Conservation (phyloP, 1,140 invertebrate species). For the Drosophila bifasciata region DNA sequence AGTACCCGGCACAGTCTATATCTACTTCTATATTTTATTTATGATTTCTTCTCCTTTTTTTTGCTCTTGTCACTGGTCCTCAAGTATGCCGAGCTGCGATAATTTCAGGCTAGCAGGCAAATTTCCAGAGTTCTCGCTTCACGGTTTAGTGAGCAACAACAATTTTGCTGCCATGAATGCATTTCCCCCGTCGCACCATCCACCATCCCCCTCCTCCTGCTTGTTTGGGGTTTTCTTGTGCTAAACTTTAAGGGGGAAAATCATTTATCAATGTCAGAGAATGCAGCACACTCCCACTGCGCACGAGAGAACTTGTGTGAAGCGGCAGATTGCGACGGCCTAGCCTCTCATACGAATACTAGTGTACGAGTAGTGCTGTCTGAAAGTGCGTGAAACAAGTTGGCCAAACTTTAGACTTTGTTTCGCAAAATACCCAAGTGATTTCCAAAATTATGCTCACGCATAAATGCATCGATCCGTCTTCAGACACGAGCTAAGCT, state of each 20-base stretch:
- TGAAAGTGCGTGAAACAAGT: conserved; percentile 61
- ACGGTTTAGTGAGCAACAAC: conserved; percentile 80
- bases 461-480: conserved; percentile 67
- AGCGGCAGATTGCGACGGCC: conserved; percentile 48
- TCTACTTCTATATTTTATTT: conserved; percentile 68
- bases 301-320: conserved; percentile 65
- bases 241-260: conserved; percentile 65
- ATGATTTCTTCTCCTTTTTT: conserved; percentile 57
- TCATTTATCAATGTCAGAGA: conserved; percentile 82
- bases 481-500: conserved; percentile 21
- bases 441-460: conserved; percentile 80
- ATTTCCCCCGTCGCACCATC: conserved; percentile 17
- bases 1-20: conserved; percentile 24
- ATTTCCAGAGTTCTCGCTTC: conserved; percentile 59
- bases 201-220: neutral
- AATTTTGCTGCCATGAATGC: conserved; percentile 75
- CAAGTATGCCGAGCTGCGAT: conserved; percentile 45
- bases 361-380: conserved; percentile 26
- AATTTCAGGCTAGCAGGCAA: conserved; percentile 50
- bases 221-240: conserved; percentile 65
- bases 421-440: conserved; percentile 72
- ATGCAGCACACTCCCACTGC: conserved; percentile 70
- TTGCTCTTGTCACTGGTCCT: conserved; percentile 47
- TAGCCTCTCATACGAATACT: conserved; percentile 32
- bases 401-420: conserved; percentile 74